Evolutionary conservation across 1,140 invertebrate genomes (phyloP), one percentile per base, ranked within the genome.

Genomic region (Physella acuta): DNA sequence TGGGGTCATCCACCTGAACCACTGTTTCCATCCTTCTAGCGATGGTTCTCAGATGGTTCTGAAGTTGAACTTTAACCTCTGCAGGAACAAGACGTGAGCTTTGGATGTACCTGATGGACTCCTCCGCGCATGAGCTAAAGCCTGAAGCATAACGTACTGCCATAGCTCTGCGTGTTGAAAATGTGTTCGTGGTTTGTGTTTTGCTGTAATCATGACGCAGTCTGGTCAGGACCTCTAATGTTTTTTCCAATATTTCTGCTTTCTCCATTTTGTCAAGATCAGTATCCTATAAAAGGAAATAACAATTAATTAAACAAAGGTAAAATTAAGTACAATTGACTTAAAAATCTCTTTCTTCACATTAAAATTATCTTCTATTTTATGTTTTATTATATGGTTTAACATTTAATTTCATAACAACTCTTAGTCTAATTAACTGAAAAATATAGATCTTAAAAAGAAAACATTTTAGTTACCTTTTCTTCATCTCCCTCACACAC

Each of bases 221-320:
- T 17, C 56, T 34, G 14, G 62, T 65, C 39, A 71, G 49, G 28
- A 66, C 63, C 52, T 71, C 56, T n/a, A 71, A 31, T 2, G 70
- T 71, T 14, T 58, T 60, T 37, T 71, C 70, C 5, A 71, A 30
- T n/a, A 71, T 71, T 53, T 71, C 70, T 5, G 70, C 70, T 33
- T 71, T 71, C 64, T 71, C 70, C 70, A 71, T 71, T 55, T 71
- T 71, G 16, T 66, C 63, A 1, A 60, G 24, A 55, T 71, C 63
- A 28, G 70, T 31, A 20, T 71, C 70, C 70, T 71, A 36, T 5
- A 49, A 66, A 30, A n/a, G n/a, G n/a, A n/a, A n/a, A n/a, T n/a
- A n/a, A n/a, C n/a, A n/a, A n/a, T n/a, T n/a, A n/a, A n/a, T n/a
- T n/a, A n/a, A n/a, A n/a, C n/a, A n/a, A n/a, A n/a, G n/a, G n/a